Conservation (phyloP, 2,888 invertebrate species). For the Alloplasta piceator region DNA sequence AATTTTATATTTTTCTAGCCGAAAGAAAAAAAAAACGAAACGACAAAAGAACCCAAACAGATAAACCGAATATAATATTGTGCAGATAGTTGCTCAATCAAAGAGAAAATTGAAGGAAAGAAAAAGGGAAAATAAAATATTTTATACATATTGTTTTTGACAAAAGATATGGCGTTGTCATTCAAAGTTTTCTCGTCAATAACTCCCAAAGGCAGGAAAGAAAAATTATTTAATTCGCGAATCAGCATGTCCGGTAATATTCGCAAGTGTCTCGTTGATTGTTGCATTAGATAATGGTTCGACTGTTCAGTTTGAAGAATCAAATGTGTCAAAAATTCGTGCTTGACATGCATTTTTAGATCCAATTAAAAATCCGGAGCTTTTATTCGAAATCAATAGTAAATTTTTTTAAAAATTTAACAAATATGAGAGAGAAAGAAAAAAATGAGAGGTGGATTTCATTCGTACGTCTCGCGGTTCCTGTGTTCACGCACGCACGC, state of each 20-base stretch:
- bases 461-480: slow-evolving; percentile 79
- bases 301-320: not conserved
- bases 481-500: slow-evolving; percentile 85
- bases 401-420: slow-evolving; percentile 4
- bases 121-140: slow-evolving; percentile 75
- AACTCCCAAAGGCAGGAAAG: slow-evolving; percentile 38
- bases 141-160: slow-evolving; percentile 79
- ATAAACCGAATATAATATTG: slow-evolving; percentile 72
- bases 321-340: slow-evolving; percentile 2
- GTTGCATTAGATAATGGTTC: not conserved
- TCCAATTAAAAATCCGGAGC: slow-evolving; percentile 10
- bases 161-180: slow-evolving; percentile 78
- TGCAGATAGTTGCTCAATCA: slow-evolving; percentile 78
- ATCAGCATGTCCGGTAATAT: slow-evolving; percentile 32
- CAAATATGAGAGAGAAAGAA: slow-evolving; percentile 13
- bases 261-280: slow-evolving; percentile 24
- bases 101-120: slow-evolving; percentile 72
- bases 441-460: slow-evolving; percentile 59
- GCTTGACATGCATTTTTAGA: not conserved
- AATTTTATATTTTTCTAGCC: slow-evolving; percentile 82
- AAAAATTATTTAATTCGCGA: slow-evolving; percentile 15
- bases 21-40: slow-evolving; percentile 64
- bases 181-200: slow-evolving; percentile 70
- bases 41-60: slow-evolving; percentile 47
- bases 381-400: not conserved